Evolutionary conservation across 2,113 vertebrate species (phyloP), one percentile per base, ranked within the genome.

Genomic region (Pomatostomus ruficeps): DNA sequence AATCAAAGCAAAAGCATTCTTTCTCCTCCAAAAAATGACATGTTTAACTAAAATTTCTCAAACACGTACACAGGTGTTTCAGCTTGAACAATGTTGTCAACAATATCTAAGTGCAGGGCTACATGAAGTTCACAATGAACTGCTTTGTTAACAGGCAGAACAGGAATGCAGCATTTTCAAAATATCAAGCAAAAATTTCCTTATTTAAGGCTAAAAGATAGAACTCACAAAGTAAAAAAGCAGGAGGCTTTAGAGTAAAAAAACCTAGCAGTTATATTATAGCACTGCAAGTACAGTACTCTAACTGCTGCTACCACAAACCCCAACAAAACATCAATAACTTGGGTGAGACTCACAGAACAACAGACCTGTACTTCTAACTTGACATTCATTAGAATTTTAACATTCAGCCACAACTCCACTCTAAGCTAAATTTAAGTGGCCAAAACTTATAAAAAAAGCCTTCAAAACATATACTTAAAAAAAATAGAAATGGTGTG

Each of bases 391-490:
- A 73, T 73, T 68, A 87, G 87, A 79, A 68, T 92, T 57, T 66
- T 71, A 93, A 96, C 97, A 96, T 94, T 96, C 95, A 90, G 95
- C 74, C 78, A 95, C 93, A 75, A 77, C 84, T 94, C 73, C 94
- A 78, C 17, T 67, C 73, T 83, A 92, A 62, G 89, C 85, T 95
- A 97, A 96, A 96, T 92, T 89, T 89, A 97, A 96, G 96, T 95
- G 97, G 96, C 97, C 96, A 78, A 80, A 95, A 96, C 91, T 90
- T 85, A 97, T 97, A 97, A 98, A 98, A 97, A 96, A 97, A 95
- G 52, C 92, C 95, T 97, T 97, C 95, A 97, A 97, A 97, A 98
- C 96, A 94, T 97, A 97, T 92, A 97, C 70, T 98, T 97, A 91
- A 98, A 97, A 98, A 96, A 98, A 97, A 95, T 89, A 98, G 97